Conservation (phyloP, 2,888 invertebrate species). For the Tetramorium bicarinatum region DNA sequence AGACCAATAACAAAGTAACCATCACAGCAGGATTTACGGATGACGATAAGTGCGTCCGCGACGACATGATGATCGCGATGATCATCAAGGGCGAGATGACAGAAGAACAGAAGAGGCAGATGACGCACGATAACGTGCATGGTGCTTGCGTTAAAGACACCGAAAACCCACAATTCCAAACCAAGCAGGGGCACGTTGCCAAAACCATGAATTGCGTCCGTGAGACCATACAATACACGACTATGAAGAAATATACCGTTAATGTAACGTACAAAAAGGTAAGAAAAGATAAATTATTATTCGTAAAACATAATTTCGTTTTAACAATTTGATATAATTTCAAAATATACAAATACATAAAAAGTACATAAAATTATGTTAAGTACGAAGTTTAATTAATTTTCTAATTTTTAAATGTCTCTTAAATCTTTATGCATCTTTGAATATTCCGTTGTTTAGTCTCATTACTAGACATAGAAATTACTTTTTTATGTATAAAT, state of each 20-base stretch:
- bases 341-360: background rate
- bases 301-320: background rate
- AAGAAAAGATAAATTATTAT: background rate
- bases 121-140: slow-evolving; percentile 69
- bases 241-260: slow-evolving; percentile 83
- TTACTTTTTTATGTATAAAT: background rate
- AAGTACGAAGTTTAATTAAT: background rate
- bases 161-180: slow-evolving; percentile 67
- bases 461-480: background rate
- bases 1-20: slow-evolving; percentile 79
- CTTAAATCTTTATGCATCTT: background rate
- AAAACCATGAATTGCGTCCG: slow-evolving; percentile 77
- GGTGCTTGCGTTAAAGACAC: slow-evolving; percentile 75
- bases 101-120: slow-evolving; percentile 81
- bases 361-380: background rate
- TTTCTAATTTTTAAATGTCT: background rate
- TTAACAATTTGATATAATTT: background rate
- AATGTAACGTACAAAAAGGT: slow-evolving; percentile 80
- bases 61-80: slow-evolving; percentile 80
- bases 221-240: slow-evolving; percentile 75
- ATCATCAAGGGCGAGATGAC: slow-evolving; percentile 81
- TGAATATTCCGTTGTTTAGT: background rate
- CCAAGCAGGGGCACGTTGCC: slow-evolving; percentile 71
- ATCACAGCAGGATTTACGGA: slow-evolving; percentile 80
- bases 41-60: slow-evolving; percentile 81